phyloP scores from a whole-genome alignment of 2,888 invertebrate genomes.

The Sarcophaga carnaria region DNA sequence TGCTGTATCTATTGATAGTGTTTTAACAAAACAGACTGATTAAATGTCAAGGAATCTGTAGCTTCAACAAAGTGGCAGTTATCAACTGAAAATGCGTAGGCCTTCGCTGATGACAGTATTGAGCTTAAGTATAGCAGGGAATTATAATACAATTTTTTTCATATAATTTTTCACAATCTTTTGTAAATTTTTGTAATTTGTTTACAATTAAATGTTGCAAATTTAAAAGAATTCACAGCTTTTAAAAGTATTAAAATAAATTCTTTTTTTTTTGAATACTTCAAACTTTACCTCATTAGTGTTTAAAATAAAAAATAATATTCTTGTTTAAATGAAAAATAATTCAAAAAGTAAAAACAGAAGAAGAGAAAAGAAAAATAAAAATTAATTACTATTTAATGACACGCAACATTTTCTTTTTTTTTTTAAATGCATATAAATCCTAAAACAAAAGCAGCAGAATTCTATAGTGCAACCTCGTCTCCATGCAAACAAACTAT shows the following conservation, averaged over 20 bases:
- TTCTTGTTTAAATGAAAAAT: background rate
- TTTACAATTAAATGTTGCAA: background rate
- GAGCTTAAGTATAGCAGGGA: too few species aligned
- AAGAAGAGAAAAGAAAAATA: background rate
- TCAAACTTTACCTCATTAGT: background rate
- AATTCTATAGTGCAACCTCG: background rate
- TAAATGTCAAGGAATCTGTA: too few species aligned
- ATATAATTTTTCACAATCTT: too few species aligned
- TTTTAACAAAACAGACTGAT: too few species aligned
- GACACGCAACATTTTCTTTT: conserved; percentile 5
- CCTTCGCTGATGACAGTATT: too few species aligned
- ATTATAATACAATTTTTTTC: too few species aligned
- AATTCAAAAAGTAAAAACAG: background rate
- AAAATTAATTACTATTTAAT: conserved; percentile 55
- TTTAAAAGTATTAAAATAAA: too few species aligned
- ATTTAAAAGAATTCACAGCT: background rate
- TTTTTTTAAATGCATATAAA: conserved; percentile 23
- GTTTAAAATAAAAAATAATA: background rate
- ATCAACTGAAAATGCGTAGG: too few species aligned
- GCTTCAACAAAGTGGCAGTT: too few species aligned
- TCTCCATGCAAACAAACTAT: background rate
- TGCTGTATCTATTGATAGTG: too few species aligned
- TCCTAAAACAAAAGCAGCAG: conserved; percentile 1
- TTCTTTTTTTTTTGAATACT: background rate
- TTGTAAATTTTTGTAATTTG: background rate